Conservation (phyloP, 92 coral and sea anemone genomes). For the Paragorgia papillata region DNA sequence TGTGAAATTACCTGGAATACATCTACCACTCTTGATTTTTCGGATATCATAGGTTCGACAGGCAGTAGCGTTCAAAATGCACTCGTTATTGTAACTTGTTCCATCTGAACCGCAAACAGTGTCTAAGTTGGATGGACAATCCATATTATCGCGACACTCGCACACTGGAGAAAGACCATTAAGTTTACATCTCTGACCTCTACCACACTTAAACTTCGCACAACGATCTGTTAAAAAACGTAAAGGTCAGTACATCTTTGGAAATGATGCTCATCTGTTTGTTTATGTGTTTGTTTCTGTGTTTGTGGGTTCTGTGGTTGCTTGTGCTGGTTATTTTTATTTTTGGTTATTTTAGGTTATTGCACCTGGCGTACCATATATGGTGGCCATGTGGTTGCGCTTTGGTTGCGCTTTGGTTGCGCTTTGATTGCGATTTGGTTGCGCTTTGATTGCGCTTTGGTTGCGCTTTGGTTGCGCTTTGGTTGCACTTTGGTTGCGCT, state of each 20-base stretch:
- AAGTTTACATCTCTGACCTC: slow-evolving; percentile 69
- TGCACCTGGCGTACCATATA: too few relatives aligned
- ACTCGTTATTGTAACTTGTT: slow-evolving; percentile 68
- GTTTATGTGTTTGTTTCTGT: too few relatives aligned
- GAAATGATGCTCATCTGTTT: too few relatives aligned
- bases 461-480: too few relatives aligned
- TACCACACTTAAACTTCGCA: slow-evolving; percentile 48
- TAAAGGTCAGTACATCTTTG: background rate
- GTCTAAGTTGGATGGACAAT: slow-evolving; percentile 63
- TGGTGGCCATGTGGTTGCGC: too few relatives aligned
- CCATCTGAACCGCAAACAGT: slow-evolving; percentile 91
- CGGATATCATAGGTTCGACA: slow-evolving; percentile 59
- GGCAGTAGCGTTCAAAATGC: slow-evolving; percentile 83
- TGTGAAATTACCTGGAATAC: slow-evolving; percentile 77
- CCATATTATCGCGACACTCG: slow-evolving; percentile 69
- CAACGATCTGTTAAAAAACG: slow-evolving; percentile 53
- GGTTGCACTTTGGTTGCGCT: too few relatives aligned
- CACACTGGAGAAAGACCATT: slow-evolving; percentile 55
- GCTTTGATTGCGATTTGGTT: too few relatives aligned
- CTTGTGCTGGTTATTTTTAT: background rate
- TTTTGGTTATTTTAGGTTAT: background rate
- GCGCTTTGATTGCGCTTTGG: too few relatives aligned
- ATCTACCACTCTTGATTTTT: slow-evolving; percentile 48
- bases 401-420: too few relatives aligned
- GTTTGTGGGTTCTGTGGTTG: too few relatives aligned